These are phyloP conservation scores for Blomia tropicalis DNA, from an alignment of 2,888 invertebrate genomes.

Conservation along the genomic window DNA sequence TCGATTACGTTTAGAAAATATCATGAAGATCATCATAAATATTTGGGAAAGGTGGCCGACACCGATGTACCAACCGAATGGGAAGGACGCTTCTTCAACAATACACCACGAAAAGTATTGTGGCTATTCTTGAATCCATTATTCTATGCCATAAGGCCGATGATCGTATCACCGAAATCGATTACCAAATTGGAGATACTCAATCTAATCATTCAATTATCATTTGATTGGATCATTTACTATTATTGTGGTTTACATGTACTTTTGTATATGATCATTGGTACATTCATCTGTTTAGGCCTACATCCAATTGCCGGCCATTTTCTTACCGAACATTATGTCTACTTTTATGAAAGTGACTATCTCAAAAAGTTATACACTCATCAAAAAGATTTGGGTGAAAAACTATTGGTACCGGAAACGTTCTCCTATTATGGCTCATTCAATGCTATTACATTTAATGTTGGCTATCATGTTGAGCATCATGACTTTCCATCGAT, in stretches of 20 bases:
- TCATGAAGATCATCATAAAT: slow-evolving; percentile 77
- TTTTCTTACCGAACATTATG: slow-evolving; percentile 93
- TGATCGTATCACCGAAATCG: slow-evolving; percentile 69
- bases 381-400: slow-evolving; percentile 3
- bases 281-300: slow-evolving; percentile 82
- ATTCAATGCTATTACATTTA: slow-evolving; percentile 88
- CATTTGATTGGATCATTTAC: slow-evolving; percentile 62
- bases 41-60: slow-evolving; percentile 72
- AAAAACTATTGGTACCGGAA: slow-evolving; percentile 45
- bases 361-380: neutral
- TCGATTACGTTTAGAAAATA: slow-evolving; percentile 91
- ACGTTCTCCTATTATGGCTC: slow-evolving; percentile 97
- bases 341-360: slow-evolving; percentile 73
- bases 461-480: slow-evolving; percentile 97
- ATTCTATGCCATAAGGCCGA: slow-evolving; percentile 80
- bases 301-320: slow-evolving; percentile 95
- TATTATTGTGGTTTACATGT: slow-evolving; percentile 59
- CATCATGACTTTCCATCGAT: slow-evolving; percentile 98
- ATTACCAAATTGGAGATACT: slow-evolving; percentile 61
- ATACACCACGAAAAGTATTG: slow-evolving; percentile 70
- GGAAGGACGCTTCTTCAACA: slow-evolving; percentile 81
- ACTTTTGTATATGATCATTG: slow-evolving; percentile 61
- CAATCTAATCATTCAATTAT: slow-evolving; percentile 66
- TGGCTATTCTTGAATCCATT: slow-evolving; percentile 88
- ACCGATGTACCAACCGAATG: slow-evolving; percentile 84